Conservation (phyloP, 2,797 vertebrate species). For the Geotrypetes seraphini region DNA sequence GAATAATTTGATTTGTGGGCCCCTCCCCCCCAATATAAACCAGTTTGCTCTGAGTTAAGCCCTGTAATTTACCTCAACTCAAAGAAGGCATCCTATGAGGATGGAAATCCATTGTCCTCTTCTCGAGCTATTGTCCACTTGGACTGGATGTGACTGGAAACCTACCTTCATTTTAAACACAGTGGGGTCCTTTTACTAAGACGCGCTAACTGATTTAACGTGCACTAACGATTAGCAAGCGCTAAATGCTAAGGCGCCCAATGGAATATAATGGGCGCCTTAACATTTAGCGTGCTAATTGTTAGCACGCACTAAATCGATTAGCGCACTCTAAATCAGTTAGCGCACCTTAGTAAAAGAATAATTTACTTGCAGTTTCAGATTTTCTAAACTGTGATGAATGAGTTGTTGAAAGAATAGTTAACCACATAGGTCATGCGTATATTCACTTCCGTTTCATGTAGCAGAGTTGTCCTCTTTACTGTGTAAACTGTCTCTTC, state of each 20-base stretch:
- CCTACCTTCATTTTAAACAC: conserved; percentile 22
- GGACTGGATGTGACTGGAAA: conserved; percentile 43
- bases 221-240: too few species aligned
- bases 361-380: conserved; percentile 32
- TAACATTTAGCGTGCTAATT: too few species aligned
- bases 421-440: conserved; percentile 42
- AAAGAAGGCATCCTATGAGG: conserved; percentile 24
- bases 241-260: too few species aligned
- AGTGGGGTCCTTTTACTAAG: too few species aligned
- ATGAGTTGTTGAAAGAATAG: conserved; percentile 32
- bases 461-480: conserved; percentile 13
- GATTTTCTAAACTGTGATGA: conserved; percentile 56
- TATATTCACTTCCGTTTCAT: conserved; percentile 16
- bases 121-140: conserved; percentile 48
- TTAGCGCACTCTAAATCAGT: too few species aligned
- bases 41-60: conserved; percentile 19
- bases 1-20: neutral
- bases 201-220: too few species aligned
- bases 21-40: conserved; percentile 19
- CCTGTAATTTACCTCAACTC: conserved; percentile 46
- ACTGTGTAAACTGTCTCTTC: too few species aligned
- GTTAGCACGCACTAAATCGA: too few species aligned
- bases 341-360: conserved; percentile 48
- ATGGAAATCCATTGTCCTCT: conserved; percentile 27
- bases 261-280: too few species aligned